Conservation (phyloP, 2,888 invertebrate species). For the Tetranychus piercei region DNA sequence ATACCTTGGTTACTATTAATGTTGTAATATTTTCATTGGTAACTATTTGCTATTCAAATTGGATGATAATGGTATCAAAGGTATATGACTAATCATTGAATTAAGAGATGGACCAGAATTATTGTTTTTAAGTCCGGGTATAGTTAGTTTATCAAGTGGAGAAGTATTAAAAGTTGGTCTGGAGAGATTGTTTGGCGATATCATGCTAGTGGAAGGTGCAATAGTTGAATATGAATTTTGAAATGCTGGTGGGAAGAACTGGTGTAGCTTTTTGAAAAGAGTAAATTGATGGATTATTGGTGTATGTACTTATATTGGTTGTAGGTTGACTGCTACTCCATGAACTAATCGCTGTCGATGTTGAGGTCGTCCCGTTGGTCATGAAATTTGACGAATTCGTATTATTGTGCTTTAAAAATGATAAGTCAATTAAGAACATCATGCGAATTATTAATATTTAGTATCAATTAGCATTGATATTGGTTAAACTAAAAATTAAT, state of each 20-base stretch:
- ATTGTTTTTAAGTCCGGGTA: constrained; percentile 6
- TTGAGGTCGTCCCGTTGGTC: background rate
- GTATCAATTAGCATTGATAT: too few relatives aligned
- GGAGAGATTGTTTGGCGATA: background rate
- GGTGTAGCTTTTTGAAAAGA: background rate
- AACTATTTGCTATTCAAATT: background rate
- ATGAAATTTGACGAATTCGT: too few relatives aligned
- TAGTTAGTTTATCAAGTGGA: constrained; percentile 18
- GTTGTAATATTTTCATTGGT: too few relatives aligned
- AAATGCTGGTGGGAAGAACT: too few relatives aligned
- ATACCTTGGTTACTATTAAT: constrained; percentile 6
- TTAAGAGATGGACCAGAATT: background rate
- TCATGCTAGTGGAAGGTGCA: background rate
- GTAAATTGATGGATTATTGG: background rate
- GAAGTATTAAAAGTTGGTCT: constrained; percentile 15
- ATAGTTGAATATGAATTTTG: constrained; percentile 2
- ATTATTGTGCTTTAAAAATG: background rate
- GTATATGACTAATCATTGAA: background rate
- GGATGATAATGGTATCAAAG: constrained; percentile 8
- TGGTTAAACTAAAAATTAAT: too few relatives aligned
- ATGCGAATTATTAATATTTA: too few relatives aligned
- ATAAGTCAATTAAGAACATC: too few relatives aligned
- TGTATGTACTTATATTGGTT: background rate
- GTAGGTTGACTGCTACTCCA: background rate
- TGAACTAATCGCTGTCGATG: background rate